These are phyloP conservation scores for Cottus gobio DNA, from an alignment of 2,113 vertebrate species.

Conservation along the genomic window DNA sequence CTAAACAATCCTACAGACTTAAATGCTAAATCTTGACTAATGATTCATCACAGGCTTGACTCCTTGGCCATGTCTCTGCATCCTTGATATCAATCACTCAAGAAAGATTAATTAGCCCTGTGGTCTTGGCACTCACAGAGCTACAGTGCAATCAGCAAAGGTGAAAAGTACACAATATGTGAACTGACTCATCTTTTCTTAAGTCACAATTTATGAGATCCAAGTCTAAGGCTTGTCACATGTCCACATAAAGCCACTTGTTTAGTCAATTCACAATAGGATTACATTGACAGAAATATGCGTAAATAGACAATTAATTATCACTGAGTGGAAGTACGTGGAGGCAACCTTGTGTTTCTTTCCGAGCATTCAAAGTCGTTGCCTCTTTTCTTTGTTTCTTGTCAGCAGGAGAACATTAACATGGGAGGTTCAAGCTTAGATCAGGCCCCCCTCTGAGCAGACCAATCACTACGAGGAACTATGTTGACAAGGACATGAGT, in stretches of 20 bases:
- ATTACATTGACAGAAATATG: constrained; percentile 5
- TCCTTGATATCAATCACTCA: constrained; percentile 74
- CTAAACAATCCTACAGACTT: constrained; percentile 45
- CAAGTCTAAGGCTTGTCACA: neutral
- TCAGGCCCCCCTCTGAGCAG: neutral
- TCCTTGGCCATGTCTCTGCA: constrained; percentile 70
- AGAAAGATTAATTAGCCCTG: constrained; percentile 76
- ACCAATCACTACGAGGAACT: neutral
- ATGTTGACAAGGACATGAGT: constrained; percentile 4
- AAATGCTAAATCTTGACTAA: constrained; percentile 48
- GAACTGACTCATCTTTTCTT: constrained; percentile 37
- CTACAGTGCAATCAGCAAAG: constrained; percentile 51
- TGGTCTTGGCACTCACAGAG: constrained; percentile 60
- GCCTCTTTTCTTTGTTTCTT: constrained; percentile 3
- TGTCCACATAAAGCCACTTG: neutral
- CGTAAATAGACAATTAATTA: neutral
- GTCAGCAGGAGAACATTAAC: neutral
- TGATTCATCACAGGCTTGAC: constrained; percentile 59
- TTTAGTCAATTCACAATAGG: neutral
- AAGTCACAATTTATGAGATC: constrained; percentile 17
- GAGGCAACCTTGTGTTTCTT: constrained; percentile 2
- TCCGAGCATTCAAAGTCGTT: neutral
- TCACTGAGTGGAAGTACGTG: neutral
- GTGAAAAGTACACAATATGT: constrained; percentile 47
- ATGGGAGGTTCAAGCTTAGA: constrained; percentile 7